Conservation (phyloP, 2,113 vertebrate species). For the Perccottus glenii region DNA sequence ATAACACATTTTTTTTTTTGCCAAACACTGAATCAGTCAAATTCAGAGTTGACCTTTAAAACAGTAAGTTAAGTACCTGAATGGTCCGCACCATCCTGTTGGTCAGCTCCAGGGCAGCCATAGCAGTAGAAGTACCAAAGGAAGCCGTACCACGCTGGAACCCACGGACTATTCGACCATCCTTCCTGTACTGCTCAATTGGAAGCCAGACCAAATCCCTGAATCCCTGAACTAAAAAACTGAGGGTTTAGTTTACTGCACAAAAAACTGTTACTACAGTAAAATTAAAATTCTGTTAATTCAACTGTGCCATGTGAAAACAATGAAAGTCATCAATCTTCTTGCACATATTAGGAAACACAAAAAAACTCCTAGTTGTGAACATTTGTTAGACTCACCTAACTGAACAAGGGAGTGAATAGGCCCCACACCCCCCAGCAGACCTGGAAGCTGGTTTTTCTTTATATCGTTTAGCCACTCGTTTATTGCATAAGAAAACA, state of each 20-base stretch:
- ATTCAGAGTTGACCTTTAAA: not conserved
- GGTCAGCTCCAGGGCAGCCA: conserved; percentile 96
- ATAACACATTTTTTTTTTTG: not conserved
- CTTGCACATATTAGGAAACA: too few relatives aligned
- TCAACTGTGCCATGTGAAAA: too few relatives aligned
- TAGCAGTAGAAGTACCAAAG: conserved; percentile 96
- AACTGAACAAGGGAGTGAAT: conserved; percentile 96
- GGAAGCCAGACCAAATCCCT: conserved; percentile 98
- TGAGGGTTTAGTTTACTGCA: not conserved
- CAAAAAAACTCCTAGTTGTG: not conserved
- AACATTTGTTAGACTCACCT: conserved; percentile 78
- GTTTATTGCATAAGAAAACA: conserved; percentile 92
- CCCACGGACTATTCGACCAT: conserved; percentile 92
- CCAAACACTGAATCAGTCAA: not conserved
- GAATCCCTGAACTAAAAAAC: conserved; percentile 88
- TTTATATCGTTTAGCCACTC: conserved; percentile 98
- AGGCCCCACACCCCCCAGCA: conserved; percentile 94
- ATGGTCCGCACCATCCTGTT: conserved; percentile 97
- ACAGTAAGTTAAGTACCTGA: conserved; percentile 80
- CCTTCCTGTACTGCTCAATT: conserved; percentile 97
- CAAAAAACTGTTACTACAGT: not conserved
- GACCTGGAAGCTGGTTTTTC: conserved; percentile 95
- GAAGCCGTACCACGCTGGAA: conserved; percentile 96
- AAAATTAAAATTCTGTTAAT: not conserved
- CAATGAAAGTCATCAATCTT: too few relatives aligned